Base-by-base conservation (phyloP, 64 coral and sea anemone genomes). In the Actinia equina region DNA sequence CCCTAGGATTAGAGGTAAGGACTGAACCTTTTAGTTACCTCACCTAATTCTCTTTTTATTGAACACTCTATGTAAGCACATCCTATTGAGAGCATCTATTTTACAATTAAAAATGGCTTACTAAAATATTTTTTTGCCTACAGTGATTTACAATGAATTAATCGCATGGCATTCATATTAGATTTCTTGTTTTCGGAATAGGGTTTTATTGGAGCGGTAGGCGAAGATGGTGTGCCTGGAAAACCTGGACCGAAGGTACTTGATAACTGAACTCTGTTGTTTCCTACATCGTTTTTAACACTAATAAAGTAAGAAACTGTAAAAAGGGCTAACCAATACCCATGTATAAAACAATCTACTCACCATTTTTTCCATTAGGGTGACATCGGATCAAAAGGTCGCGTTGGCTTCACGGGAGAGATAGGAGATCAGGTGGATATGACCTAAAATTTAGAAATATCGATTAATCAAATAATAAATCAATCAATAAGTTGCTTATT, bases 1-100 rank as follows among this genome's bases (percentile, higher is more conserved):
- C 64, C 25, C 69, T 18, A 43, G 94, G 94, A 85, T 58, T 83
- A 52, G 85, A 90, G 85, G 94, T 96, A 85, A 87, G 91, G 37
- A 45, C 30, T 6, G 45, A 56, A 83, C 16, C 80, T 83, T 54
- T 19, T 1, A 10, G 17, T 83, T 83, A 37, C 30, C 42, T 52
- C 46, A 57, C 55, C 7, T 77, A 49, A 49, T 77, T 37, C 7
- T 77, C 74, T 77, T 44, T 37, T 10, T 77, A 44, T 9, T 77
- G 46, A 49, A 0, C 16, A 77, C 8, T 11, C 7, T 16, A 26
- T 42, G 22, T 42, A 26, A 42, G 8, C 16, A n/a, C 71, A 77
- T 77, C 16, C 41, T n/a, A 37, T 2, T 20, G 43, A 11, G 0
- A 77, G 43, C 46, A 8, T 25, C 63, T 69, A 23, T 6, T 1